These are phyloP conservation scores for Aptenodytes forsteri DNA, from an alignment of 2,113 vertebrate genomes.

Conservation along the genomic window DNA sequence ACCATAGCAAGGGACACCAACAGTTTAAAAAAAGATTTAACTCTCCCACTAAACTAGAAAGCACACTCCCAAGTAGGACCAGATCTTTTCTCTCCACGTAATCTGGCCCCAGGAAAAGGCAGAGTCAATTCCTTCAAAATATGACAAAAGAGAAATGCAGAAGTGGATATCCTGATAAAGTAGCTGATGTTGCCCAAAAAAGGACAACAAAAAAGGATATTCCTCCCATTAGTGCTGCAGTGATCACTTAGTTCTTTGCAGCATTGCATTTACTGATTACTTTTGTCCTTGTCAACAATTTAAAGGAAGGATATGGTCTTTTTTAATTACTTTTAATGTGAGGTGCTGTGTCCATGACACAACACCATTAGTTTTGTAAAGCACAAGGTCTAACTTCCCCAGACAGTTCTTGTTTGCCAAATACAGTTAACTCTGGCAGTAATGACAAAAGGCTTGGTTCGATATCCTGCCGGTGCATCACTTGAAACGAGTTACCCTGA, in stretches of 20 bases:
- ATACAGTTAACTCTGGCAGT: not conserved
- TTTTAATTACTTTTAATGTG: not conserved
- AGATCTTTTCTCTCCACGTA: not conserved
- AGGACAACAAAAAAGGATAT: not conserved
- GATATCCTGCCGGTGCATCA: not conserved
- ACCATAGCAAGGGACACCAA: not conserved
- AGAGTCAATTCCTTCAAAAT: not conserved
- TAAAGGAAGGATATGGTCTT: not conserved
- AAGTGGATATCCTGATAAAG: not conserved
- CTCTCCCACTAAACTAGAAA: not conserved
- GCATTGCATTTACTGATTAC: not conserved
- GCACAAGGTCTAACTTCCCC: not conserved
- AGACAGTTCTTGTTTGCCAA: not conserved
- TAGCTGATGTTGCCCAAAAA: not conserved
- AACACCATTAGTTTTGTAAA: not conserved
- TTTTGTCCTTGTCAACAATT: not conserved
- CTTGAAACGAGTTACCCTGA: not conserved
- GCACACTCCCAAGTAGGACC: not conserved
- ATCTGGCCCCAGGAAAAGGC: not conserved
- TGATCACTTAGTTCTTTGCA: not conserved
- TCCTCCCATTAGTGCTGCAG: not conserved
- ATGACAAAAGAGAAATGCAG: not conserved
- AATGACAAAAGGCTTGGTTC: not conserved
- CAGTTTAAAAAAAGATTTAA: not conserved
- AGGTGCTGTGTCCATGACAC: not conserved